phyloP scores from a whole-genome alignment of 2,797 vertebrate species.

The Gymnoscopelus braueri region DNA sequence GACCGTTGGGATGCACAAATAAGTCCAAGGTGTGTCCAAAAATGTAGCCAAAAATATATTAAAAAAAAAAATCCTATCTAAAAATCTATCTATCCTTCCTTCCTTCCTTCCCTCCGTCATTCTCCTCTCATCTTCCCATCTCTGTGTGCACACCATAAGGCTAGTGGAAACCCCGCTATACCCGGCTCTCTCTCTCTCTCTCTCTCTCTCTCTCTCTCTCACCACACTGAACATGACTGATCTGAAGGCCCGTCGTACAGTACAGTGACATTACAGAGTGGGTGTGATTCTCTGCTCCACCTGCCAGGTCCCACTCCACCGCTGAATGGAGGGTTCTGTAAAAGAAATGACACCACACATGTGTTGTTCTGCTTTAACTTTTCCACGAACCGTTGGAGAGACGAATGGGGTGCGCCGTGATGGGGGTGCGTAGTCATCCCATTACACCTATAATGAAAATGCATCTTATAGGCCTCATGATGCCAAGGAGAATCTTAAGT shows the following conservation, averaged over 20 bases:
- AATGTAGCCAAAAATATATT: too few relatives aligned
- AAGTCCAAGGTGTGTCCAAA: too few relatives aligned
- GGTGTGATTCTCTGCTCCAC: constrained; percentile 2
- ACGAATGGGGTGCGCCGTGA: constrained; percentile 2
- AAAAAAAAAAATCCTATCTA: too few relatives aligned
- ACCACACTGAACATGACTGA: neutral
- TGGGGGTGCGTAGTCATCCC: neutral
- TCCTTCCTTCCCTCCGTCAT: neutral
- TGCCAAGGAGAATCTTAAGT: neutral
- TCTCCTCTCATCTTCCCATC: too few relatives aligned
- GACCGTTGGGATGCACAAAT: too few relatives aligned
- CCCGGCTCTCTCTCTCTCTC: neutral
- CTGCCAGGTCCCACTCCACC: constrained; percentile 7
- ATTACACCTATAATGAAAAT: constrained; percentile 17
- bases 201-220: neutral
- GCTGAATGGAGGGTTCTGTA: constrained; percentile 4
- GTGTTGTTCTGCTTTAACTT: neutral
- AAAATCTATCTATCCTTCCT: too few relatives aligned
- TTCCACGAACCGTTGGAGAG: constrained; percentile 8
- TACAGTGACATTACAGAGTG: constrained; percentile 4
- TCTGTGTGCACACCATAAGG: neutral
- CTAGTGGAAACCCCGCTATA: neutral
- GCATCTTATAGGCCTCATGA: neutral
- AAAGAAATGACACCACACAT: constrained; percentile 2
- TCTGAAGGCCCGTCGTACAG: neutral